phyloP scores from a whole-genome alignment of 2,797 vertebrate genomes.

The Hypotaenidia philippensis region DNA sequence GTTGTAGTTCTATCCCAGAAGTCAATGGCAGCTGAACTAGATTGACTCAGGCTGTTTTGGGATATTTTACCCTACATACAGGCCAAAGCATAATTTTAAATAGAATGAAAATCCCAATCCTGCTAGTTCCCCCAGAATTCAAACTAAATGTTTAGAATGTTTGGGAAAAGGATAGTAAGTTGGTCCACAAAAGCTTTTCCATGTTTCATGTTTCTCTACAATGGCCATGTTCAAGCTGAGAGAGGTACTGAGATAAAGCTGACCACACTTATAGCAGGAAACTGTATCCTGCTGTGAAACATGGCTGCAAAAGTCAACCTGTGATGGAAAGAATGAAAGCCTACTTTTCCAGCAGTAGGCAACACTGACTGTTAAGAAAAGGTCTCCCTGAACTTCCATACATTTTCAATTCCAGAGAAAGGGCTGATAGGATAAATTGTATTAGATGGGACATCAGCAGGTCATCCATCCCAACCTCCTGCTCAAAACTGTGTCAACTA shows the following conservation, averaged over 20 bases:
- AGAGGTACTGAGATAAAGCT: neutral
- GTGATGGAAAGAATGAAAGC: neutral
- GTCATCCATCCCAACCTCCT: neutral
- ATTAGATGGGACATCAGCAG: neutral
- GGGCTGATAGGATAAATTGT: neutral
- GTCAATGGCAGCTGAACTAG: neutral
- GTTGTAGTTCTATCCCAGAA: neutral
- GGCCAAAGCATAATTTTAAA: neutral
- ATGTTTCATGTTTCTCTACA: neutral
- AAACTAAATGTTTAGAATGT: neutral
- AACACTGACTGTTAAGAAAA: neutral
- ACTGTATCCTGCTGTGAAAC: neutral
- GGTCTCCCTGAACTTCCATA: neutral
- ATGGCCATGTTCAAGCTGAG: neutral
- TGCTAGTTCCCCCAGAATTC: neutral
- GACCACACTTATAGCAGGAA: neutral
- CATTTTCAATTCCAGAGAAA: neutral
- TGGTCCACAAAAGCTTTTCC: neutral
- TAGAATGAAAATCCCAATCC: neutral
- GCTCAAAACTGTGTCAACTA: neutral
- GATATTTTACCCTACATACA: neutral
- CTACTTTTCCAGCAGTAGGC: neutral
- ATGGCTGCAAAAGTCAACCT: neutral
- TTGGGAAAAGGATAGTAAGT: neutral
- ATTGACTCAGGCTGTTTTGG: neutral